A percentile compares a stretch with the other conserved stretches of the same genome.
phyloP scores from a whole-genome alignment of 2,797 vertebrate species.

The Neomorphus geoffroyi region DNA sequence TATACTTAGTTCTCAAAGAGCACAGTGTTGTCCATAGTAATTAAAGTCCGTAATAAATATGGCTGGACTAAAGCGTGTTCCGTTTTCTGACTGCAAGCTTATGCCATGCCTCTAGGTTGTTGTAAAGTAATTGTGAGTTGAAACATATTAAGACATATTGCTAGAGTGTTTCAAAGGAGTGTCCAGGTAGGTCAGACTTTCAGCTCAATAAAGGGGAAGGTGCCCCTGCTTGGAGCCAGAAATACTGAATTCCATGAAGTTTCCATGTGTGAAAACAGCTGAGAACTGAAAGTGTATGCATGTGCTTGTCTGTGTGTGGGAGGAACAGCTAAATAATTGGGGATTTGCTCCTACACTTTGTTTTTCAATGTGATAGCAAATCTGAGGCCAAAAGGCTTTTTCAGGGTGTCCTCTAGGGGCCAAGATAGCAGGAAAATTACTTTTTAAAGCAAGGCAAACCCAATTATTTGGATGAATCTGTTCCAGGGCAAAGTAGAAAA shows the following conservation, averaged over 20 bases:
- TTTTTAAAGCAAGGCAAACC: neutral
- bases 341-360: neutral
- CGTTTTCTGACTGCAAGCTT: slow-evolving; percentile 14
- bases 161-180: neutral
- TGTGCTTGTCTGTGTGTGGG: neutral
- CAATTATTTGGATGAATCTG: neutral
- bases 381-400: neutral
- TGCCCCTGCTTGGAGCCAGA: neutral
- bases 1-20: neutral
- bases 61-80: neutral
- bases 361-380: neutral
- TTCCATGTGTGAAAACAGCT: neutral
- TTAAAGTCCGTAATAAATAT: neutral
- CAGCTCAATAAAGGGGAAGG: neutral
- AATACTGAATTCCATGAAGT: neutral
- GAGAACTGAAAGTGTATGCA: neutral
- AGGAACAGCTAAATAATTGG: neutral
- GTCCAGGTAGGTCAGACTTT: neutral
- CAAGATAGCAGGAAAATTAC: neutral
- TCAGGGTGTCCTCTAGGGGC: neutral
- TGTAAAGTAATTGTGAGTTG: slow-evolving; percentile 24
- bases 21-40: neutral
- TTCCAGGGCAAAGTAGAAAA: neutral
- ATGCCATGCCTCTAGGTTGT: neutral
- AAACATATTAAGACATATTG: neutral